Evolutionary conservation across 2,797 vertebrate genomes (phyloP), one percentile per base, ranked within the genome.

Genomic region (Danio kyathit): DNA sequence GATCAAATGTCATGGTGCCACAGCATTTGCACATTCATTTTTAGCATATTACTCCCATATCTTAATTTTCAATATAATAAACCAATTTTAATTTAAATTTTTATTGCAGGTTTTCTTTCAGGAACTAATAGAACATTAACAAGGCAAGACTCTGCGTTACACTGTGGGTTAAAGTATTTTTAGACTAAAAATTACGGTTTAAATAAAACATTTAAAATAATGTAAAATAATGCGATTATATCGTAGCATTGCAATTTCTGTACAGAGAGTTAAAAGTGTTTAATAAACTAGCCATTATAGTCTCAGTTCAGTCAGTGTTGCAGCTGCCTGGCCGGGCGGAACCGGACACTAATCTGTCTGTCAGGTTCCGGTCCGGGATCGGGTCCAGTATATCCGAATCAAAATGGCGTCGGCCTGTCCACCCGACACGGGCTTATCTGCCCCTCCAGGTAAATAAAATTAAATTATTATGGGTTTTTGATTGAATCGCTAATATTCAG

Each of bases 341-440:
- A 69, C 19, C 8, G 65, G 76, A 40, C 65, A 40, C 52, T 14
- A 40, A 38, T 38, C 17, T 29, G 40, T 40, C 19, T 59, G 40
- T 48, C 19, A 48, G 64, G 11, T 77, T 77, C 76, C 66, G 76
- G 19, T 69, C 48, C 80, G 16, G 48, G 54, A 66, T 64, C 44
- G 19, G 54, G 79, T 74, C 71, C 71, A 74, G 44, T 66, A 66
- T 66, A 60, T 29, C 74, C 76, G 84, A 77, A 90, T 70, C 90
- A 87, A 93, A 92, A 95, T 95, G 95, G 95, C 95, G 93, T 93
- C 94, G 88, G 93, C 94, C 92, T 93, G 88, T 86, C 89, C 88
- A 83, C 90, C 90, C 86, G 94, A 95, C 83, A 87, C 89, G 89
- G 95, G 92, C 91, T 90, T 91, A 69, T 88, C 91, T 84, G 90